Evolutionary conservation across 30 jellyfish, hydroid and myxozoan genomes (phyloP).

Genomic region (Turritopsis dohrnii): DNA sequence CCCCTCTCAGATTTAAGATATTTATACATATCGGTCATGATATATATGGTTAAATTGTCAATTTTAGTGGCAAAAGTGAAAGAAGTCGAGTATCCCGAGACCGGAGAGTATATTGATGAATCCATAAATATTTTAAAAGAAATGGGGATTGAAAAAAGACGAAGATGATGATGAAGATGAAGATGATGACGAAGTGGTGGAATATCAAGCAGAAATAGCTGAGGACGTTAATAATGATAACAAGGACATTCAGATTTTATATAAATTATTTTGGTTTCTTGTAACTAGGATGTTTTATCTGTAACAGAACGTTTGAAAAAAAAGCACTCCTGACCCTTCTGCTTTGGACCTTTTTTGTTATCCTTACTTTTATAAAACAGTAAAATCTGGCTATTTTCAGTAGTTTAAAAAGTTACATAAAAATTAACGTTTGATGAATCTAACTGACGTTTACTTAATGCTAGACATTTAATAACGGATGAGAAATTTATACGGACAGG

Average conservation of each 20-base stretch:
- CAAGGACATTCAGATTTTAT: background rate
- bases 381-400: background rate
- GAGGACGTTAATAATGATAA: background rate
- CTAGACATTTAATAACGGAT: background rate
- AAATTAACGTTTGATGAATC: background rate
- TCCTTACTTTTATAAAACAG: background rate
- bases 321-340: background rate
- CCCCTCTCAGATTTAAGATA: background rate
- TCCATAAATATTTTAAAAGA: conserved; percentile 15
- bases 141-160: background rate
- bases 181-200: background rate
- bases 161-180: background rate
- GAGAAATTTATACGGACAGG: background rate
- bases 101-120: conserved; percentile 24
- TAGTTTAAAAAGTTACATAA: background rate
- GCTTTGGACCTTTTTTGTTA: background rate
- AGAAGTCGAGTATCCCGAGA: conserved; percentile 34
- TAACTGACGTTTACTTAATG: background rate
- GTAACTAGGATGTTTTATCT: background rate
- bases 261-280: background rate
- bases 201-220: background rate
- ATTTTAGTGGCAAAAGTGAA: conserved; percentile 37
- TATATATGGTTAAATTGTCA: too few relatives aligned
- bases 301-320: background rate
- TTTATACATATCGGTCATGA: background rate